Percentiles rank a stretch among this genome's conserved stretches.
Evolutionary conservation across 2,888 invertebrate species (phyloP).

Genomic region (Margaritifera margaritifera): DNA sequence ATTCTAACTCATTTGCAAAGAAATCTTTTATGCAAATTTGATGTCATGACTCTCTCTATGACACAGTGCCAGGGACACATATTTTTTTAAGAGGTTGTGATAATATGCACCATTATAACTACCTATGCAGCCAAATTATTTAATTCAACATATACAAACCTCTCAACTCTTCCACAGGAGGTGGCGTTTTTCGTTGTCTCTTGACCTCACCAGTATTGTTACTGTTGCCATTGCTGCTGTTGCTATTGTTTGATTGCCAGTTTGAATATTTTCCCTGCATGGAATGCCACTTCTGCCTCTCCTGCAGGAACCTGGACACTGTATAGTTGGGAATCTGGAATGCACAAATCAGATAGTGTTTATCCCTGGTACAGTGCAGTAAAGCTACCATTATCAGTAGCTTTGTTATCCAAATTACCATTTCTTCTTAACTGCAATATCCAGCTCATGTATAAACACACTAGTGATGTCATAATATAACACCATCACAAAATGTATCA

Average conservation of each 20-base stretch:
- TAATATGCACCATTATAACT: background rate
- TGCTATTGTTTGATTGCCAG: constrained; percentile 33
- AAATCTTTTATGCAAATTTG: too few relatives aligned
- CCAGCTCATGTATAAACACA: too few relatives aligned
- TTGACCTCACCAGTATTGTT: constrained; percentile 57
- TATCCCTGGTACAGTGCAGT: background rate
- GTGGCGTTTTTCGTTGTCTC: constrained; percentile 66
- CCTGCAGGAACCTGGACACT: constrained; percentile 63
- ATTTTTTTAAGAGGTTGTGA: too few relatives aligned
- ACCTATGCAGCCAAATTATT: background rate
- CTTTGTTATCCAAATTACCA: too few relatives aligned
- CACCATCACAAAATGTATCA: too few relatives aligned
- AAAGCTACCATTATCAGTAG: background rate
- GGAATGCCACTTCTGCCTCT: constrained; percentile 62
- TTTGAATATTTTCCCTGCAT: constrained; percentile 50
- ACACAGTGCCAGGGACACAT: too few relatives aligned
- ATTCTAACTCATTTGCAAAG: too few relatives aligned
- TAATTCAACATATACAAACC: constrained; percentile 4
- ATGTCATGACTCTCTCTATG: too few relatives aligned
- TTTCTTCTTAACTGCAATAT: too few relatives aligned
- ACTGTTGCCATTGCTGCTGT: constrained; percentile 43
- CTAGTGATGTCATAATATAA: too few relatives aligned
- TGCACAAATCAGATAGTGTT: background rate
- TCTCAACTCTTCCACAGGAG: constrained; percentile 45
- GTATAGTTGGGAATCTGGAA: constrained; percentile 63